Evolutionary conservation across 2,888 invertebrate genomes (phyloP), one percentile per base, ranked within the genome.

Genomic region (Allacma fusca): DNA sequence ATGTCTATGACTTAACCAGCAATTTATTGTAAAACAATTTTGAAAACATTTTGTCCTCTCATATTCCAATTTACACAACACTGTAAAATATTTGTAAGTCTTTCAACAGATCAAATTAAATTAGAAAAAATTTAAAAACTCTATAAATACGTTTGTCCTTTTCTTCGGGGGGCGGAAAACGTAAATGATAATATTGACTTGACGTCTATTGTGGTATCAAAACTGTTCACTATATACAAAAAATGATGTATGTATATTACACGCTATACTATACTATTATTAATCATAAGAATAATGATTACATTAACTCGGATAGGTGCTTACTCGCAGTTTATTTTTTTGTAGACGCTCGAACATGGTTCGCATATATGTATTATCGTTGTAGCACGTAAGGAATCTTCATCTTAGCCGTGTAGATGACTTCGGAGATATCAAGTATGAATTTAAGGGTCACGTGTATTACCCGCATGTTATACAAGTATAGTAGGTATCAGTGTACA

Each of bases 261-360:
- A 62, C 62, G 62, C 26, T 24, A n/a, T 23, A 62, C n/a, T 62
- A 62, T 16, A 62, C 2, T 23, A 16, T 62, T 23, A 24, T 62
- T 23, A 62, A 7, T 26, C 9, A 59, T 62, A 13, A 62, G 23
- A 24, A 62, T 24, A 23, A 26, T 62, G 1, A 50, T 50, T 50
- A 16, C 26, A 73, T 26, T 24, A 29, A 67, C 59, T 64, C 70
- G 70, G 69, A 77, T 77, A 78, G 79, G 77, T 78, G 77, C 79
- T 77, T 79, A 76, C 76, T 80, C 80, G 78, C 80, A 78, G 75
- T 80, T 80, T 80, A 80, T 80, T 80, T 80, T 80, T 80, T 50
- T 79, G 71, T 79, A 79, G 79, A 79, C 79, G 75, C 76, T 71
- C 77, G 59, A 19, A 75, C 71, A n/a, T 69, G 16, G 62, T 73